Evolutionary conservation across 1,140 invertebrate genomes (phyloP), one percentile per base, ranked within the genome.

Genomic region (Temnothorax nylanderi): DNA sequence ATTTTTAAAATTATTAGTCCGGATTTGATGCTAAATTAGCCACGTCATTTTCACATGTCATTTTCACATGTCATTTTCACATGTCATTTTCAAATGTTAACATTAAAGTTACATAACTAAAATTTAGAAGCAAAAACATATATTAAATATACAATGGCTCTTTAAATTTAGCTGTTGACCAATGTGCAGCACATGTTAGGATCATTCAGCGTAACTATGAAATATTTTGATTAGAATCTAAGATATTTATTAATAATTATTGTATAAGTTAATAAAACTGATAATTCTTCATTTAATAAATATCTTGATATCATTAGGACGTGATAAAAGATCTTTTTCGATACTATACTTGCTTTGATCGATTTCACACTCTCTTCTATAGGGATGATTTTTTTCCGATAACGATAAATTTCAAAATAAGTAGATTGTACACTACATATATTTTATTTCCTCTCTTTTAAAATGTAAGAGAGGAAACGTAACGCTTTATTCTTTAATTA

Each of bases 221-320:
- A 65, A 37, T 34, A 62, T 37, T 0, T 37, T 37, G 1, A 3
- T 7, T 65, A 10, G 18, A 37, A 37, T 65, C 18, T 11, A 37
- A 65, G 34, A n/a, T 65, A n/a, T 65, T 65, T 37, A 37, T 65
- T 65, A 65, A 41, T 5, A 67, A 67, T 67, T 41, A 44, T 67
- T 41, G 21, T 44, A 37, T 3, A 41, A n/a, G 18, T 32, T 41
- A 21, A 11, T 21, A n/a, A 41, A 65, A 44, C 6, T 44, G 18
- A 65, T 65, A 65, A 65, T 3, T 65, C 3, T 41, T 41, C 0
- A 21, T 5, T 67, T 44, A 6, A 67, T 41, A 21, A 67, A 41
- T 65, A 65, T 65, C 2, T 67, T 1, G 37, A 67, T 41, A 41
- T 7, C 7, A 44, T 41, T 13, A 67, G 32, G 6, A 37, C 5